phyloP scores from a whole-genome alignment of 2,797 vertebrate genomes.

The Streptopelia turtur region DNA sequence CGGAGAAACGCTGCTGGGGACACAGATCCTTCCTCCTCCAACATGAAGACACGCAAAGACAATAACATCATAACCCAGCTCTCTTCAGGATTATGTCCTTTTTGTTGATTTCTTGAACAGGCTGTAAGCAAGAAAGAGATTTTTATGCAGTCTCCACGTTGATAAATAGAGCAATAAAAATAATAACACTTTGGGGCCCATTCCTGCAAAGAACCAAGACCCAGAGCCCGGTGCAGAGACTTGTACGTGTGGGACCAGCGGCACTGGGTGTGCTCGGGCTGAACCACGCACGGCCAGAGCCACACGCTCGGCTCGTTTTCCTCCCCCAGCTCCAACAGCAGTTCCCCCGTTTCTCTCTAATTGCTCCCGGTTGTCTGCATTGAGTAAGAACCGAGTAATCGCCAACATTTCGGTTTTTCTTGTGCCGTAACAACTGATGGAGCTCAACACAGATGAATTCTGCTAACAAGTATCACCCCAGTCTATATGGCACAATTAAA shows the following conservation, averaged over 20 bases:
- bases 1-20: background rate
- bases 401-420: background rate
- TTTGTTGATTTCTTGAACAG: background rate
- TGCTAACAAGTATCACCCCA: background rate
- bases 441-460: background rate
- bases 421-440: background rate
- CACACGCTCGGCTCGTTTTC: rapidly evolving
- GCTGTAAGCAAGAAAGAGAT: background rate
- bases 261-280: rapidly evolving
- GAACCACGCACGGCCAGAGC: background rate
- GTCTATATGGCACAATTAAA: constrained; percentile 76
- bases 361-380: background rate
- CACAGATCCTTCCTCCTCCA: background rate
- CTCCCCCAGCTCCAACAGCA: rapidly evolving
- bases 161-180: background rate
- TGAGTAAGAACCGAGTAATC: background rate
- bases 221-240: background rate
- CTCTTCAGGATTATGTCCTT: background rate
- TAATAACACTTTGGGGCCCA: background rate
- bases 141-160: background rate
- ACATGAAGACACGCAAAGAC: background rate
- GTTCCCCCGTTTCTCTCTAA: background rate
- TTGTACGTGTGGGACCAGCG: rapidly evolving
- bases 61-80: background rate
- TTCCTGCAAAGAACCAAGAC: background rate